phyloP scores from a whole-genome alignment of 2,113 vertebrate species.

The Pampusana beccarii region DNA sequence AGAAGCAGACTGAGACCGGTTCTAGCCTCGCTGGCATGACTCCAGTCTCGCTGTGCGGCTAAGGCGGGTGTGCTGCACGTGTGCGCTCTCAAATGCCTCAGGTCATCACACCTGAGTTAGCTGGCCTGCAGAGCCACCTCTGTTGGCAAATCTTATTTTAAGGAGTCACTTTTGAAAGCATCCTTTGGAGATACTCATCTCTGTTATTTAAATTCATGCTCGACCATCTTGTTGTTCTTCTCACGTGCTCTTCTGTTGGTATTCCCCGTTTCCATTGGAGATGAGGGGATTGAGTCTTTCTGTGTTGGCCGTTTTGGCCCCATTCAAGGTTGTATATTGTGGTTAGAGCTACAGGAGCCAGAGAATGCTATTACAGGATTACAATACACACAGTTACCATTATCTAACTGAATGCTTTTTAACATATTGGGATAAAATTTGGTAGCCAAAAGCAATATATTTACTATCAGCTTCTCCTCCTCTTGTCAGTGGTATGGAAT shows the following conservation, averaged over 20 bases:
- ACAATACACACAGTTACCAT: not conserved
- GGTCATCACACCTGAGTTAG: not conserved
- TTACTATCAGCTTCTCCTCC: conserved; percentile 5
- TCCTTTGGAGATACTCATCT: not conserved
- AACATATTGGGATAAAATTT: not conserved
- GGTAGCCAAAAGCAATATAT: not conserved
- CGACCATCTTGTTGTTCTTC: not conserved
- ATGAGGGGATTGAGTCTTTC: not conserved
- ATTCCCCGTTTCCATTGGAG: not conserved
- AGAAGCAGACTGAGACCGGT: not conserved
- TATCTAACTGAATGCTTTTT: not conserved
- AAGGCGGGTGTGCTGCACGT: rapidly evolving
- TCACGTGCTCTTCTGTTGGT: not conserved
- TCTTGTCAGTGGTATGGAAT: not conserved
- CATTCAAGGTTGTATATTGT: not conserved
- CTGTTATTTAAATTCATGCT: not conserved
- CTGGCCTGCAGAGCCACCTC: not conserved
- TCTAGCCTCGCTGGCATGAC: not conserved
- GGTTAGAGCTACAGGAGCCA: not conserved
- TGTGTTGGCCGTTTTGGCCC: not conserved
- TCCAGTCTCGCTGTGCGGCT: not conserved
- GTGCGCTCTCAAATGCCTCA: too few relatives aligned
- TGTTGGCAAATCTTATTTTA: not conserved
- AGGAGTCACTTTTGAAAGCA: not conserved
- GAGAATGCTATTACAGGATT: not conserved